Evolutionary conservation across 2,797 vertebrate genomes (phyloP).

Genomic region (Gymnothorax javanicus): DNA sequence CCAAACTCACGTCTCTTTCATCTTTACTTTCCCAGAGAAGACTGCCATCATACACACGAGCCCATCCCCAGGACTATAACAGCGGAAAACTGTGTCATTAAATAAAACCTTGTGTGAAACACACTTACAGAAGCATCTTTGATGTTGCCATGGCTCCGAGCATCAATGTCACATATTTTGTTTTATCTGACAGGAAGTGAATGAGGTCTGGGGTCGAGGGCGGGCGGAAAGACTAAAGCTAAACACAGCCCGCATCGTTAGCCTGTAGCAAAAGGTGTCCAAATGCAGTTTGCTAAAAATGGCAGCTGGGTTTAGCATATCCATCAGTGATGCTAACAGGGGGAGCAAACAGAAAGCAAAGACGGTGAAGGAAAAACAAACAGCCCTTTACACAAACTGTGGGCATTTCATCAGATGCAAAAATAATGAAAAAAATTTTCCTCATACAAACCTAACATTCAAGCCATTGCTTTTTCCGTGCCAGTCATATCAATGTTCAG

Average conservation of each 20-base stretch:
- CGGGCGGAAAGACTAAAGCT: not conserved
- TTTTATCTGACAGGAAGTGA: not conserved
- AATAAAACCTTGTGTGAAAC: not conserved
- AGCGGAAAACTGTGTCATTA: not conserved
- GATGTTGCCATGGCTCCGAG: not conserved
- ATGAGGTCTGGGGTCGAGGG: not conserved
- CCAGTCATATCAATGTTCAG: not conserved
- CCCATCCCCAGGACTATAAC: not conserved
- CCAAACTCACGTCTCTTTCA: not conserved
- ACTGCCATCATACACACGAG: not conserved
- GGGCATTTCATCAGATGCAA: too few species aligned
- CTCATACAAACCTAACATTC: not conserved
- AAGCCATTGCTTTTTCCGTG: not conserved
- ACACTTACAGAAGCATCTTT: not conserved
- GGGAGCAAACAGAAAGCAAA: not conserved
- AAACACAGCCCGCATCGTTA: not conserved
- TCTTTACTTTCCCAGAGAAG: slow-evolving; percentile 18
- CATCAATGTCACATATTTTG: not conserved
- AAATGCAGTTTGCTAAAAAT: not conserved
- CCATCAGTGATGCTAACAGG: not conserved
- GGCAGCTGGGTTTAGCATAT: not conserved
- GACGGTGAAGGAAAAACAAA: slow-evolving; percentile 32
- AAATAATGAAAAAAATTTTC: slow-evolving; percentile 15
- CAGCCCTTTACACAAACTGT: too few species aligned
- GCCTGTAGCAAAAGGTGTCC: not conserved